These are phyloP conservation scores for Prionailurus bengalensis DNA, from an alignment of 2,113 vertebrate species.

Conservation along the genomic window DNA sequence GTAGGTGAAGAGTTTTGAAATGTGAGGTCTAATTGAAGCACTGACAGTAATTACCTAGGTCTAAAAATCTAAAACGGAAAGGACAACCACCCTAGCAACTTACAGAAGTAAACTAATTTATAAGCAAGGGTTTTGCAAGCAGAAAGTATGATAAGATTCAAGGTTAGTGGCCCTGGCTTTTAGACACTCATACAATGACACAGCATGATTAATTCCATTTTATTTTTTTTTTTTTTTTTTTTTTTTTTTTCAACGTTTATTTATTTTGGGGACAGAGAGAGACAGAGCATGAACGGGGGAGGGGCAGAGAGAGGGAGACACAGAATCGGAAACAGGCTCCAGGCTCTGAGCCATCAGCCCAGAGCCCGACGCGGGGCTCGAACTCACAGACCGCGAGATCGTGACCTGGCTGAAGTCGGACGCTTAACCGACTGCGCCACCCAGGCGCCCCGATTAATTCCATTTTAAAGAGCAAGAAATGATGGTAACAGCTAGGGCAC, in stretches of 20 bases:
- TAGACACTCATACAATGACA: background rate
- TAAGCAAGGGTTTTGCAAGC: background rate
- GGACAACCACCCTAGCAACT: background rate
- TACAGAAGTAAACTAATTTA: conserved; percentile 23
- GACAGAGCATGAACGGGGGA: no score
- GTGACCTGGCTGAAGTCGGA: no score
- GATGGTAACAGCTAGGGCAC: background rate
- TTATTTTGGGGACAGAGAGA: no score
- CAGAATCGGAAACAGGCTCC: no score
- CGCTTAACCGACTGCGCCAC: no score
- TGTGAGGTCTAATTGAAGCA: background rate
- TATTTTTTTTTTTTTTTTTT: no score
- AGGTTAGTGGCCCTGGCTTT: background rate
- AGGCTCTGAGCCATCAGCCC: no score
- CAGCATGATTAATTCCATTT: background rate
- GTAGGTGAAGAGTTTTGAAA: background rate
- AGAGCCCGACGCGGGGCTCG: no score
- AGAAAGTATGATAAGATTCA: background rate
- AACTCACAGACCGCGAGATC: no score
- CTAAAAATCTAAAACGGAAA: conserved; percentile 1
- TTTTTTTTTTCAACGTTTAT: no score
- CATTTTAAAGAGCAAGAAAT: conserved; percentile 23
- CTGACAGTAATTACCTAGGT: background rate
- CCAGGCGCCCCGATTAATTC: no score
- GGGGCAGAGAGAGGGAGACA: no score